These are phyloP conservation scores for Colletes collaris DNA, from an alignment of 2,888 invertebrate genomes.

Conservation along the genomic window DNA sequence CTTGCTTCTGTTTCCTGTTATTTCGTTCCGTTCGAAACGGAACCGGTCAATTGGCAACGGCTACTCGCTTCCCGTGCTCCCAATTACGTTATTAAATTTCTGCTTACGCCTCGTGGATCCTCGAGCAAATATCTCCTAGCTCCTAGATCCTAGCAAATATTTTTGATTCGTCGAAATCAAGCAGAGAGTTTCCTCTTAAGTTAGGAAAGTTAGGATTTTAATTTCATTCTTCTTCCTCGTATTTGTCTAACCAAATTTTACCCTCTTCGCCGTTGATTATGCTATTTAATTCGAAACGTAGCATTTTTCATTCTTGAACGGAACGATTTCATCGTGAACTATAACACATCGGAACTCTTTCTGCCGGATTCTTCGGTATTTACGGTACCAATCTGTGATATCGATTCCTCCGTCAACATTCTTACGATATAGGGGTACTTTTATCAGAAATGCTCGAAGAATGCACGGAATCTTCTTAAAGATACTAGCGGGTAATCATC, in stretches of 20 bases:
- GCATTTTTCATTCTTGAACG: background rate
- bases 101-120: slow-evolving; percentile 2
- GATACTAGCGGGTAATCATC: background rate
- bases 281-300: slow-evolving; percentile 14
- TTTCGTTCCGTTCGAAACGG: background rate
- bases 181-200: background rate
- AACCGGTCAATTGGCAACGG: no score
- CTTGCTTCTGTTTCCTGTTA: background rate
- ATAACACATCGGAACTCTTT: background rate
- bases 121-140: slow-evolving; percentile 29
- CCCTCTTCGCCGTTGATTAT: background rate
- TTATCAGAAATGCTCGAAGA: slow-evolving; percentile 10
- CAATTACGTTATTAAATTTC: slow-evolving; percentile 50
- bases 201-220: no score
- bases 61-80: no score
- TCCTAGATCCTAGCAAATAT: background rate
- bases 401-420: slow-evolving; percentile 26
- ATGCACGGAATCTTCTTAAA: slow-evolving; percentile 12
- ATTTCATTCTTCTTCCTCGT: no score
- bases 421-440: background rate
- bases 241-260: no score
- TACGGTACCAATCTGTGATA: slow-evolving; percentile 30
- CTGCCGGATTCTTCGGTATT: slow-evolving; percentile 13
- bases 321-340: slow-evolving; percentile 3
- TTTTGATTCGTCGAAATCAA: slow-evolving; percentile 15